Conservation (phyloP, 2,113 vertebrate genomes). For the Malurus melanocephalus region DNA sequence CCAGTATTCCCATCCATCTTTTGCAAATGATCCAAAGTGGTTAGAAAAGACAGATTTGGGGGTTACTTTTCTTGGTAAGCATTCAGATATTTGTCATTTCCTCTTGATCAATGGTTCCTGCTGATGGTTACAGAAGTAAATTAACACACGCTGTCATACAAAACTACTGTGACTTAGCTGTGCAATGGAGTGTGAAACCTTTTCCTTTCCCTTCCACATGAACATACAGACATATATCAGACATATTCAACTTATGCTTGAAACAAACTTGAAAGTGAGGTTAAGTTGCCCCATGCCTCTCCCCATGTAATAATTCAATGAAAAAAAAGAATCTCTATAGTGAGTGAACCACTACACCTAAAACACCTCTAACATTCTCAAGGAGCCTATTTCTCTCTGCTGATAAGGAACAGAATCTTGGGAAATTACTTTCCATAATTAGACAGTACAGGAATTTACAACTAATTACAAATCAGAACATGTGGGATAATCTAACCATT, state of each 20-base stretch:
- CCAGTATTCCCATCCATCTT: background rate
- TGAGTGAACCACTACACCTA: background rate
- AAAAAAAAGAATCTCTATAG: background rate
- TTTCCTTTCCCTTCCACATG: background rate
- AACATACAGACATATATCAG: rapidly evolving
- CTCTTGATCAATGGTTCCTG: background rate
- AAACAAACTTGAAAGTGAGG: background rate
- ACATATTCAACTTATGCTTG: too few species aligned
- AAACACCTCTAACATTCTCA: background rate
- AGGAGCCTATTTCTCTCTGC: background rate
- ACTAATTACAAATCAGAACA: background rate
- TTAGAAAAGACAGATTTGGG: background rate
- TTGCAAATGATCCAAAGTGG: background rate
- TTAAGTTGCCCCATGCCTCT: background rate
- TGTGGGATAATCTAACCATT: background rate
- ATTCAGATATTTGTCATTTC: background rate
- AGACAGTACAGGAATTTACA: background rate
- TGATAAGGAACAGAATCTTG: background rate
- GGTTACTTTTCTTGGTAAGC: background rate
- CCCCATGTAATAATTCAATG: background rate
- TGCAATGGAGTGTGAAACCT: background rate
- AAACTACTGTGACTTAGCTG: background rate
- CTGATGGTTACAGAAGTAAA: background rate
- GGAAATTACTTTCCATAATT: background rate
- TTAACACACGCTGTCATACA: background rate